phyloP scores from a whole-genome alignment of 1,140 invertebrate genomes.

The Aphidius ervi region DNA sequence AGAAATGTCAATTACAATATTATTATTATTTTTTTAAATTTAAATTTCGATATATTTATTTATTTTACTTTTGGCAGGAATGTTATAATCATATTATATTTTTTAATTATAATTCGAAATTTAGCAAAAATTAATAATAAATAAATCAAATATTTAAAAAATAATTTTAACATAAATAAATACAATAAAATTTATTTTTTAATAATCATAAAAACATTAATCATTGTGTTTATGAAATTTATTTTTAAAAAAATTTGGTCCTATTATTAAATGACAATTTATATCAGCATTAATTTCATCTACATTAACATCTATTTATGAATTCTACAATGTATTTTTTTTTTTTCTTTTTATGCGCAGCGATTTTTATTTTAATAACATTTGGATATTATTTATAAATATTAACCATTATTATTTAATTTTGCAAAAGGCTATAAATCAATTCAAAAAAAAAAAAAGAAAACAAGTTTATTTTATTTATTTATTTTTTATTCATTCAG shows the following conservation, averaged over 20 bases:
- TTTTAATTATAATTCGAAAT: conserved; percentile 7
- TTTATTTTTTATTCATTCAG: conserved; percentile 20
- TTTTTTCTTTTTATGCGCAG: conserved; percentile 17
- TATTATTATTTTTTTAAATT: conserved; percentile 27
- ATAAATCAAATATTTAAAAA: conserved; percentile 1
- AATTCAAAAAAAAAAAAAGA: conserved; percentile 22
- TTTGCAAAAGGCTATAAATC: conserved; percentile 25
- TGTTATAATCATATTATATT: conserved; percentile 34
- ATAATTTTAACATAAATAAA: conserved; percentile 4
- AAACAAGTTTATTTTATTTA: too few species aligned
- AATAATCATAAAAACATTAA: conserved; percentile 3
- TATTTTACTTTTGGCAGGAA: conserved; percentile 41
- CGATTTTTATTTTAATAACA: conserved; percentile 8
- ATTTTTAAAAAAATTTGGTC: conserved; percentile 16
- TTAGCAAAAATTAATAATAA: conserved; percentile 9
- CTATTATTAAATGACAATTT: conserved; percentile 19
- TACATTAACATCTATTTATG: conserved; percentile 7
- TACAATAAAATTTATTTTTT: conserved; percentile 11
- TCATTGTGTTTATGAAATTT: conserved; percentile 16
- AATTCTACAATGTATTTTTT: conserved; percentile 15
- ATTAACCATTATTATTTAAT: conserved; percentile 21
- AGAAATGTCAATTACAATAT: neutral
- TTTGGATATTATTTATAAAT: conserved; percentile 9
- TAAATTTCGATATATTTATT: conserved; percentile 40
- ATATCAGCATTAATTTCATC: conserved; percentile 26